These are phyloP conservation scores for Bujurquina vittata DNA, from an alignment of 2,113 vertebrate species.

Conservation along the genomic window DNA sequence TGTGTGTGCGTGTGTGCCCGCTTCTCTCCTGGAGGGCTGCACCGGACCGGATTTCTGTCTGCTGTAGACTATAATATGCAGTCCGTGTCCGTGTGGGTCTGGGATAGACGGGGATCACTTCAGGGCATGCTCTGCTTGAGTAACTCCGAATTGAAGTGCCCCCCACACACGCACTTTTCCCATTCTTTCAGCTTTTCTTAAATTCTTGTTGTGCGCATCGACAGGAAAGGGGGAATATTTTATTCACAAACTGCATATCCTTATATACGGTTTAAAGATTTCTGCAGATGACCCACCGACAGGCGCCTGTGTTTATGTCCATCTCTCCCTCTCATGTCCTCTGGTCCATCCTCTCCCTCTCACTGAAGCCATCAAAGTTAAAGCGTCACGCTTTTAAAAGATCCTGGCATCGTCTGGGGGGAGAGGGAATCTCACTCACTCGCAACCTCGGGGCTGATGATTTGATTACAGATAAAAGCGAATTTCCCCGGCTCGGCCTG, in stretches of 20 bases:
- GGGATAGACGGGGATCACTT: conserved; percentile 14
- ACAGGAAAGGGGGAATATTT: background rate
- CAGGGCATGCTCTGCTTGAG: conserved; percentile 23
- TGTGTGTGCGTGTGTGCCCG: background rate
- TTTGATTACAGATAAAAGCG: conserved; percentile 58
- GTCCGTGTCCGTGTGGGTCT: conserved; percentile 30
- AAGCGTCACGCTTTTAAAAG: conserved; percentile 14
- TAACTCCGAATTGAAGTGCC: conserved; percentile 41
- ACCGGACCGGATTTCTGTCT: conserved; percentile 25
- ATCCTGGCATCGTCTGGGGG: conserved; percentile 16
- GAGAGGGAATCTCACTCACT: conserved; percentile 12
- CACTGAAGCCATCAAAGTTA: conserved; percentile 31
- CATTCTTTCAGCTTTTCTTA: background rate
- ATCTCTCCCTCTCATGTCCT: background rate
- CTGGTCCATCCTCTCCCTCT: background rate
- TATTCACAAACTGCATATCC: background rate
- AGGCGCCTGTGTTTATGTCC: background rate
- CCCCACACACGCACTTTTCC: background rate
- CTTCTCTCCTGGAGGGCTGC: background rate
- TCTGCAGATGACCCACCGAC: background rate
- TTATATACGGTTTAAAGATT: background rate
- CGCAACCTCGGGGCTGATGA: conserved; percentile 46
- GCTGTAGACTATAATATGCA: conserved; percentile 36
- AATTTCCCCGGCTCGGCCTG: conserved; percentile 43
- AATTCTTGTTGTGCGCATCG: background rate